Evolutionary conservation across 1,140 invertebrate genomes (phyloP).

Genomic region (Drosophila gunungcola): DNA sequence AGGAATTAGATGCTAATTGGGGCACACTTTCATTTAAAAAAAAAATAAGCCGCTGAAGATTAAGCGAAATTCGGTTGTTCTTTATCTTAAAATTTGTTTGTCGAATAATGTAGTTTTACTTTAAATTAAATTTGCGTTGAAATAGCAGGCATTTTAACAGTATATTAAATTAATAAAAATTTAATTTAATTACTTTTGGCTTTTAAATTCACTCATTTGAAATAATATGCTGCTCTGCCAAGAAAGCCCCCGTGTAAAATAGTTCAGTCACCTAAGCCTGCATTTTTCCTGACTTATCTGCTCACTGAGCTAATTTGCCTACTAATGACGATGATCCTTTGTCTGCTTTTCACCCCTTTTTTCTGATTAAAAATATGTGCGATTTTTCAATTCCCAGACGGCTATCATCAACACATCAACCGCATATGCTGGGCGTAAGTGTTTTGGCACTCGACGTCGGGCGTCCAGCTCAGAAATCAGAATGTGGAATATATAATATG

Average conservation of each 20-base stretch:
- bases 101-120: too few relatives aligned
- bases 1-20: slow-evolving; percentile 15
- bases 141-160: too few relatives aligned
- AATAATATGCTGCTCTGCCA: too few relatives aligned
- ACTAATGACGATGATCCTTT: slow-evolving; percentile 30
- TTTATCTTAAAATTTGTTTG: too few relatives aligned
- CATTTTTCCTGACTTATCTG: background rate
- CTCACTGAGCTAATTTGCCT: slow-evolving; percentile 25
- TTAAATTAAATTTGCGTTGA: too few relatives aligned
- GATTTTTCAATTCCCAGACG: slow-evolving; percentile 38
- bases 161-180: too few relatives aligned
- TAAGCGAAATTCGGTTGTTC: too few relatives aligned
- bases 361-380: slow-evolving; percentile 24
- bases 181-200: too few relatives aligned
- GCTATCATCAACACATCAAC: slow-evolving; percentile 43
- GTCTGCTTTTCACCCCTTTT: slow-evolving; percentile 25
- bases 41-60: too few relatives aligned
- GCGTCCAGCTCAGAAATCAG: slow-evolving; percentile 62
- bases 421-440: slow-evolving; percentile 49
- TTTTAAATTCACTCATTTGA: too few relatives aligned
- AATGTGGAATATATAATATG: background rate
- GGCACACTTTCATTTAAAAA: background rate
- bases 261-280: slow-evolving; percentile 2
- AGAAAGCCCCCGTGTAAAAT: background rate
- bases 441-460: slow-evolving; percentile 61